Evolutionary conservation across 2,113 vertebrate species (phyloP).

Genomic region (Mixornis gularis): DNA sequence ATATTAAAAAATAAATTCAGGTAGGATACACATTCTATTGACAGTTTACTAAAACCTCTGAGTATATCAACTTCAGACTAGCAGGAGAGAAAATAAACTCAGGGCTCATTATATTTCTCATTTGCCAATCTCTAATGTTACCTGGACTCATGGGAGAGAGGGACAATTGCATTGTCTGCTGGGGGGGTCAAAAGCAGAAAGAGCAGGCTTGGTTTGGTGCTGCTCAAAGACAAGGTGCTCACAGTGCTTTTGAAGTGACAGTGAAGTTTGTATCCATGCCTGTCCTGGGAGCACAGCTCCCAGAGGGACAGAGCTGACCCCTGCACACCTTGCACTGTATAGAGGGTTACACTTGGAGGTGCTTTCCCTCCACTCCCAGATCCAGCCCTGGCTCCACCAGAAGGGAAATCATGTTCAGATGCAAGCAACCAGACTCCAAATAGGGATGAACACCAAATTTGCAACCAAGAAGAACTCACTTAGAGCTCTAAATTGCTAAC

Average conservation of each 20-base stretch:
- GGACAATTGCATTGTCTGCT: not conserved
- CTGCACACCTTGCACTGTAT: accelerated
- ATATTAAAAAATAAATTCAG: not conserved
- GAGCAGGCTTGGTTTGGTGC: not conserved
- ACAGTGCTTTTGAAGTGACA: not conserved
- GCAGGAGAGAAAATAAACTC: not conserved
- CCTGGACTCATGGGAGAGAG: not conserved
- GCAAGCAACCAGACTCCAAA: not conserved
- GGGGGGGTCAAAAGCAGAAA: not conserved
- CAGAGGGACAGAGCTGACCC: not conserved
- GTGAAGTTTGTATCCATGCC: accelerated
- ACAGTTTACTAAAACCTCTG: not conserved
- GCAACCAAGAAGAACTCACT: not conserved
- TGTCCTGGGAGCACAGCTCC: not conserved
- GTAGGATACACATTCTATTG: not conserved
- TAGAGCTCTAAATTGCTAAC: not conserved
- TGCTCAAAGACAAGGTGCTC: not conserved
- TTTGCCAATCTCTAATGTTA: not conserved
- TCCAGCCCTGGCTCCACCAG: not conserved
- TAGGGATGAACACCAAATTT: not conserved
- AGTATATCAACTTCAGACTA: not conserved
- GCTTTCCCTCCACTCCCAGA: not conserved
- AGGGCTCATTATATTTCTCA: not conserved
- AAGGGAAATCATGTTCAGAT: not conserved
- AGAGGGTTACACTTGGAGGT: not conserved